Base-by-base conservation (phyloP, 2,888 invertebrate species). In the Lypha dubia region DNA sequence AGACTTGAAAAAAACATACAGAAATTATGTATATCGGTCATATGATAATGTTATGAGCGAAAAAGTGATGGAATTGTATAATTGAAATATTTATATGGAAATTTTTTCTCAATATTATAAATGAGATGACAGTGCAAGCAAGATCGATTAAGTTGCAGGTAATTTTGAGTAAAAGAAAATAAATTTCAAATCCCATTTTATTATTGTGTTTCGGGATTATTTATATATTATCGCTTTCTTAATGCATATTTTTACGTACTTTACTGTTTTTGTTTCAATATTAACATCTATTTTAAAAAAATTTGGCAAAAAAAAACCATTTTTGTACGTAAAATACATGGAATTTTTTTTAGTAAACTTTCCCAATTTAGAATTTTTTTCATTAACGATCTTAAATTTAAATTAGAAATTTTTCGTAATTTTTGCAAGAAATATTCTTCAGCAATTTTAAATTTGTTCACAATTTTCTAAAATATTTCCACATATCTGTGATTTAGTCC, bases 11-110 rank as follows among this genome's bases (percentile, higher is more conserved):
- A 49, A 20, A 41, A 28, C 2, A n/a, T n/a, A n/a, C 2, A 28
- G 3, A 28, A 28, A 8, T 2, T 41, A 11, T 28, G 32, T 35
- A 76, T 71, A 22, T 67, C 73, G 67, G 71, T 73, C 77, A 73
- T 73, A 83, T 83, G 83, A 53, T 67, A 77, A 83, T 83, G 44
- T 77, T 77, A 62, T 67, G 44, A 51, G 67, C 11, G 46, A 62
- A 56, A 73, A 83, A 77, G 83, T 83, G 83, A 77, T 83, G 77
- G 62, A 83, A 83, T 83, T 83, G 77, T 83, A 77, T 83, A 83
- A 83, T 73, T 77, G 38, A 62, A 83, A 62, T 76, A 76, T 71
- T 71, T 68, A 56, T 56, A 75, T 75, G 75, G 75, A 81, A 68
- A 79, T 65, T 58, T 53, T 24, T 1, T 13, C n/a, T n/a, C 0